Evolutionary conservation across 1,140 invertebrate genomes (phyloP), one percentile per base, ranked within the genome.

Genomic region (Hylyphantes graminicola): DNA sequence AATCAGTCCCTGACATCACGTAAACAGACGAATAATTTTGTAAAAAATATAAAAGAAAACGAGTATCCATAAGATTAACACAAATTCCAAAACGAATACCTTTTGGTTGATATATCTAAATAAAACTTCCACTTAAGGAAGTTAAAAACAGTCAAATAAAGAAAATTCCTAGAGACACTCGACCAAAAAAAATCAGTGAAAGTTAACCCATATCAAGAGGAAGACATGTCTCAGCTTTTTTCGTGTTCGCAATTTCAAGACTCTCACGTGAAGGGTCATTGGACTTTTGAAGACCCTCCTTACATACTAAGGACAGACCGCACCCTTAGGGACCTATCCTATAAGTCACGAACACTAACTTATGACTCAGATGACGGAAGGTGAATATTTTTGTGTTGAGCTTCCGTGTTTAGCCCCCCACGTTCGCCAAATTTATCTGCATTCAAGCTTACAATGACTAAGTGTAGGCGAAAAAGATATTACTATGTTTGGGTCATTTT

Each of bases 201-300:
- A 35, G n/a, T 35, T 73, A 63, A 73, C 55, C 79, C 35, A 72
- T 19, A 73, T 81, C 35, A 17, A 73, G 17, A 73, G 13, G 48
- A 57, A 72, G 55, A 64, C 15, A 59, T 59, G 61, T 63, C n/a
- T 48, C 15, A 81, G n/a, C n/a, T 64, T 70, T 17, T 21, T 81
- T 73, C 79, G 79, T 81, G 79, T 72, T 13, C 12, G 70, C 51
- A 73, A 72, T 81, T 73, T 81, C 55, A 73, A 73, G 67, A 21
- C 50, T 19, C 48, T 35, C 79, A 81, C 79, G 79, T 13, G 17
- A 81, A 81, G 64, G 79, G 79, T 81, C 63, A 70, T 73, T 73
- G 79, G 15, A 57, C 79, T 35, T 81, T 35, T 76, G 64, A 73
- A 73, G 48, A 35, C 48, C 51, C 5, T 19, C 68, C 76, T 80